These are phyloP conservation scores for Monopterus albus DNA, from an alignment of 2,113 vertebrate genomes.

Conservation along the genomic window DNA sequence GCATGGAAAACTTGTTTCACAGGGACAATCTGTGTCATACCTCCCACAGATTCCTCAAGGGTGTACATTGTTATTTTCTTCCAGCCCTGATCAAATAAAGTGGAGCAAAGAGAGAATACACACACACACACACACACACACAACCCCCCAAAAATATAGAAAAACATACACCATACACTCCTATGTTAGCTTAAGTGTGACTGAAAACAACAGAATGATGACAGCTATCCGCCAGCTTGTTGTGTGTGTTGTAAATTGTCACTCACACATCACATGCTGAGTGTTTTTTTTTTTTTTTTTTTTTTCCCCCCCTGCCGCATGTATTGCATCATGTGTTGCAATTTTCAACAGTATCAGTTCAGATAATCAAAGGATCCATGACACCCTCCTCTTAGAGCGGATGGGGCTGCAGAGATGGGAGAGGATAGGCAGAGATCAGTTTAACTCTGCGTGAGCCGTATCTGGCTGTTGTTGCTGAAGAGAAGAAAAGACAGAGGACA, in stretches of 20 bases:
- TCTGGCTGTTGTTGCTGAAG: constrained; percentile 43
- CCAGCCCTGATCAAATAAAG: constrained; percentile 70
- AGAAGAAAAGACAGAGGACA: constrained; percentile 10
- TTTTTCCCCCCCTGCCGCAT: constrained; percentile 24
- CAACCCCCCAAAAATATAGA: constrained; percentile 26
- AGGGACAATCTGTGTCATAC: constrained; percentile 72
- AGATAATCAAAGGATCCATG: constrained; percentile 56
- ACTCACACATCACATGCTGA: constrained; percentile 12
- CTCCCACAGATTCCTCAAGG: constrained; percentile 67
- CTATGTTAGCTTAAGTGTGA: constrained; percentile 40
- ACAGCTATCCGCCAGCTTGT: constrained; percentile 49
- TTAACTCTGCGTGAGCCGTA: constrained; percentile 36
- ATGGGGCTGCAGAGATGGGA: constrained; percentile 7
- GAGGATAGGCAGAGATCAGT: constrained; percentile 12
- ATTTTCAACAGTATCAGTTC: constrained; percentile 47
- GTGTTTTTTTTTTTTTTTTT: too few relatives aligned
- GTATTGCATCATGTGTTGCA: constrained; percentile 45
- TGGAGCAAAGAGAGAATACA: constrained; percentile 41
- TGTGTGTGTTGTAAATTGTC: constrained; percentile 44
- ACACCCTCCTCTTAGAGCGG: constrained; percentile 12
- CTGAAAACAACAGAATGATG: constrained; percentile 49
- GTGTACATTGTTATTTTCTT: constrained; percentile 71
- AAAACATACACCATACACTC: constrained; percentile 32
- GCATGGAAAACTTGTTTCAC: constrained; percentile 52
- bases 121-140: constrained; percentile 20